phyloP scores from a whole-genome alignment of 2,888 invertebrate species.

The Acanthococcus lagerstroemiae region DNA sequence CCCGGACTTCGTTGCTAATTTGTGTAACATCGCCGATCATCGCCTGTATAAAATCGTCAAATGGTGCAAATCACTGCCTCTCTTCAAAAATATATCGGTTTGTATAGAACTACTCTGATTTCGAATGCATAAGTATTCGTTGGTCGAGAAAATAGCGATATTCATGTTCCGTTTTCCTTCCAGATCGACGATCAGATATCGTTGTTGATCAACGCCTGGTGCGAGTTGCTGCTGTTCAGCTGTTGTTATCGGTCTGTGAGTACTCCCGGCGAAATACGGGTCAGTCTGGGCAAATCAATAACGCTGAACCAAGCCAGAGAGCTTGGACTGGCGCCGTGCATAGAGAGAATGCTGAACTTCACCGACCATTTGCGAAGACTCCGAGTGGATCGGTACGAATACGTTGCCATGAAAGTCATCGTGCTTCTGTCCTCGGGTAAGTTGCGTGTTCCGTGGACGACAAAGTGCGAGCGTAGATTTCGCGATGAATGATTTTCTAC shows the following conservation, averaged over 20 bases:
- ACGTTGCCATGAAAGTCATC: conserved; percentile 91
- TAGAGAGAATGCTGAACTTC: conserved; percentile 88
- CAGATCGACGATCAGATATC: conserved; percentile 98
- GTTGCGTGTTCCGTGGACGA: conserved; percentile 33
- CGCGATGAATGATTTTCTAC: too few species aligned
- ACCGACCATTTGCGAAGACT: conserved; percentile 83
- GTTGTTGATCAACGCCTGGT: conserved; percentile 94
- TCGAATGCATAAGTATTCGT: too few species aligned
- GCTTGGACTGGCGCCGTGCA: conserved; percentile 71
- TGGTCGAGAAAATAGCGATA: too few species aligned
- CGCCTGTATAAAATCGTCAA: conserved; percentile 93
- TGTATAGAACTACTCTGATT: conserved; percentile 40
- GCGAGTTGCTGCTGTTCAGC: conserved; percentile 79
- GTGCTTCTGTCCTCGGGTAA: conserved; percentile 82
- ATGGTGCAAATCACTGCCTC: conserved; percentile 94
- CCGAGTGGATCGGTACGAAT: conserved; percentile 88
- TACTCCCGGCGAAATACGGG: conserved; percentile 78
- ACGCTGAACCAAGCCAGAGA: conserved; percentile 57
- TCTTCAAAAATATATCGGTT: conserved; percentile 92
- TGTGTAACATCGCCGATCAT: conserved; percentile 91
- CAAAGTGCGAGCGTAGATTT: too few species aligned
- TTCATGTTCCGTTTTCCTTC: conserved; percentile 20
- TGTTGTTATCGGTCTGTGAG: conserved; percentile 90
- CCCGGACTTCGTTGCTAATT: conserved; percentile 55
- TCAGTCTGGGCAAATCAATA: conserved; percentile 55